Evolutionary conservation across 2,888 invertebrate species (phyloP), one percentile per base, ranked within the genome.

Genomic region (Melangyna quadrimaculata): DNA sequence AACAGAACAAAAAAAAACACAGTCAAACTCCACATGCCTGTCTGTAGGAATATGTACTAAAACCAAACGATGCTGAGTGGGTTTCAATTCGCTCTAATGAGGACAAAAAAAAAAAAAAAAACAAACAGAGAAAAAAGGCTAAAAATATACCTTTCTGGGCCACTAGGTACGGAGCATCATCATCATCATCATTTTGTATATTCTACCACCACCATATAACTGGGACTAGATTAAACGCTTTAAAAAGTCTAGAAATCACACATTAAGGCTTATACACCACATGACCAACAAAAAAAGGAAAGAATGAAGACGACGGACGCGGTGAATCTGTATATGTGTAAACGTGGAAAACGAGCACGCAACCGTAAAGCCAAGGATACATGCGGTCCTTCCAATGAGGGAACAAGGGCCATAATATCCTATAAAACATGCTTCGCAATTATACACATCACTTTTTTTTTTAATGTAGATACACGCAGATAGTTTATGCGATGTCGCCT

Each of bases 71-170:
- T 69, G 72, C 72, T 80, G 75, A 67, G 83, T 79, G 83, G 79
- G 79, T 59, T 83, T 65, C 32, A 59, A 24, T 67, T 79, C 59
- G 19, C 71, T 86, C 86, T 86, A 86, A 86, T 86, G 86, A 86
- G 86, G 86, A 86, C 80, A 73, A 67, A 65, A 14, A 70, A 63
- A 77, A 71, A 55, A 4, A 10, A 22, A 53, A 61, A 45, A n/a
- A 32, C 63, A 43, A 12, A 27, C 17, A 29, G 3, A 48, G 19
- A 10, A 45, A 22, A 32, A 53, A 40, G 37, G n/a, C 77, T 78
- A 57, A 57, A 86, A 59, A 63, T 77, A 69, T 77, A 81, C 57
- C 72, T 81, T 86, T 86, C 77, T 86, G 86, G 86, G 86, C 86
- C 86, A 86, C 43, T 86, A 70, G 81, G 63, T 73, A 81, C 81